Base-by-base conservation (phyloP, 92 coral and sea anemone species). In the Porites lobata region DNA sequence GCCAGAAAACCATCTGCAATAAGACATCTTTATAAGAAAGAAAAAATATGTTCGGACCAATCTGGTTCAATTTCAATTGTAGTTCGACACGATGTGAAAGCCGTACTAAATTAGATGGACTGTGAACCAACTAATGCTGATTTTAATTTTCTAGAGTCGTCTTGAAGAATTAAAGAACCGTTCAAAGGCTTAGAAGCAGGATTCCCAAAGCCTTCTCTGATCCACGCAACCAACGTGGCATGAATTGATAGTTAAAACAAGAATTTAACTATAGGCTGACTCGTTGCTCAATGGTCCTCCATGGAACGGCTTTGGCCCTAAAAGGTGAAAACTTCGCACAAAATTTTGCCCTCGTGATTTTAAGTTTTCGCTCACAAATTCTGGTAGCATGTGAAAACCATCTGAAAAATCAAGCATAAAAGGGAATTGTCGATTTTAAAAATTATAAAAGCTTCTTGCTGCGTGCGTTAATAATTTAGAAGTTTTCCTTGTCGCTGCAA, bases 391-490 rank as follows among this genome's bases (percentile, higher is more conserved):
- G 3, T 57, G 10, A 10, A 74, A 69, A 74, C 68, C 53, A 5
- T 13, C 26, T 26, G 86, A 51, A 56, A 70, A 82, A 57, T 69
- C 75, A 20, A 70, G 22, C 14, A 6, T 14, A 53, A 51, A 38
- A 70, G 12, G 64, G 14, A 38, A 56, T 82, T 38, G 56, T 18
- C 57, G 52, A 29, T 82, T 82, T 79, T 54, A 20, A n/a, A 51
- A 21, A 11, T 47, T 68, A 20, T 21, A 58, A 69, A 1, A 10
- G 77, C 20, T 20, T 82, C 86, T n/a, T 70, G 86, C 78, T 82
- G 86, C 57, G 86, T 13, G 65, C 13, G 43, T 70, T 70, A 82
- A 69, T 82, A 82, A 82, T 82, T 82, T 12, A 82, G 52, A 81
- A 20, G 56, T 57, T 82, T 78, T 21, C 53, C 58, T 70, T 32